Percentiles rank a stretch among this genome's conserved stretches.
These are phyloP conservation scores for Drosophila pallidifrons DNA, from an alignment of 1,140 invertebrate genomes.

Conservation along the genomic window DNA sequence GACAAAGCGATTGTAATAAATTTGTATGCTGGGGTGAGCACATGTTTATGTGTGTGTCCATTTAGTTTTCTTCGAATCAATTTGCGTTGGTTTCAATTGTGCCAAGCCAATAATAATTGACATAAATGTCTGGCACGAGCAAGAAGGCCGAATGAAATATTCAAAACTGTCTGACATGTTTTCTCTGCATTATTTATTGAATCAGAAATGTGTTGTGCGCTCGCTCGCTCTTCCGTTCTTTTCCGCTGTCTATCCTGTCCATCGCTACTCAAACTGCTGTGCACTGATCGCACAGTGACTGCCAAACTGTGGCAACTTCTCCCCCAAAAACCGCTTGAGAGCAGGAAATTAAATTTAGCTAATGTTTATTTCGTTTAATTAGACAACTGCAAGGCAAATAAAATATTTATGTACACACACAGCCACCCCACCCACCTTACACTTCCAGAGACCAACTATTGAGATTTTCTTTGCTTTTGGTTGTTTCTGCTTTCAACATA, in stretches of 20 bases:
- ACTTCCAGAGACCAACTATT: slow-evolving; percentile 15
- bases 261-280: slow-evolving; percentile 19
- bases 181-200: slow-evolving; percentile 51
- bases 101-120: slow-evolving; percentile 78
- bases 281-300: slow-evolving; percentile 21
- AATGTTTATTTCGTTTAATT: slow-evolving; percentile 81
- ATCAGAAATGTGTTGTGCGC: slow-evolving; percentile 29
- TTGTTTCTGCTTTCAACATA: slow-evolving; percentile 58
- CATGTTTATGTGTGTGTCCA: slow-evolving; percentile 24
- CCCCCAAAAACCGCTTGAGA: slow-evolving; percentile 62
- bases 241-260: slow-evolving; percentile 3
- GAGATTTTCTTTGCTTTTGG: slow-evolving; percentile 13
- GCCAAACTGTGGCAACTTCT: slow-evolving; percentile 21
- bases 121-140: slow-evolving; percentile 62
- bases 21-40: slow-evolving; percentile 3
- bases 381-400: slow-evolving; percentile 79
- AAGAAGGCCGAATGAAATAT: slow-evolving; percentile 53
- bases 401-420: slow-evolving; percentile 76
- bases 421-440: not conserved
- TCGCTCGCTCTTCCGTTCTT: slow-evolving; percentile 4
- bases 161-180: slow-evolving; percentile 53
- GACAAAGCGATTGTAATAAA: slow-evolving; percentile 30
- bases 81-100: slow-evolving; percentile 80
- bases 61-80: slow-evolving; percentile 76
- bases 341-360: slow-evolving; percentile 74